Evolutionary conservation across 2,113 vertebrate genomes (phyloP).

Genomic region (Eclectus roratus): DNA sequence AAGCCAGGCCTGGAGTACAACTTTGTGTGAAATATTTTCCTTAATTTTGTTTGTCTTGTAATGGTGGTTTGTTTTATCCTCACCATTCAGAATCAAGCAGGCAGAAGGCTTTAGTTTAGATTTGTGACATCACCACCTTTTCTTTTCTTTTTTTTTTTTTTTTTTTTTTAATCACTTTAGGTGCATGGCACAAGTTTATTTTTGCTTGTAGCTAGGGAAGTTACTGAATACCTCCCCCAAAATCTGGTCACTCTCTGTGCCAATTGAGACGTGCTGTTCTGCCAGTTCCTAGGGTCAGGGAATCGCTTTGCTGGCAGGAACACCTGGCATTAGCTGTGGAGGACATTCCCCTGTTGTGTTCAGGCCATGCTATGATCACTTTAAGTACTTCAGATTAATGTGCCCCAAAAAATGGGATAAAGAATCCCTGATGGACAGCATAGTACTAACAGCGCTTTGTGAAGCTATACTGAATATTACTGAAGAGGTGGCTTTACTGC

Average conservation of each 20-base stretch:
- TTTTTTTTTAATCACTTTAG: neutral
- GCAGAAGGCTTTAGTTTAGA: neutral
- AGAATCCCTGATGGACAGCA: neutral
- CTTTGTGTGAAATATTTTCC: neutral
- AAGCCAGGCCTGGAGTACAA: neutral
- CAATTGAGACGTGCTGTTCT: neutral
- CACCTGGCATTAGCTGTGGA: slow-evolving; percentile 7
- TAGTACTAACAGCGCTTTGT: neutral
- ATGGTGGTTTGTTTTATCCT: neutral
- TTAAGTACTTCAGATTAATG: neutral
- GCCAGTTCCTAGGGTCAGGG: neutral
- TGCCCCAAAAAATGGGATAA: neutral
- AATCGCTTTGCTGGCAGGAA: neutral
- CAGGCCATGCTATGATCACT: neutral
- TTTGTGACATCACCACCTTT: neutral
- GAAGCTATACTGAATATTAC: neutral
- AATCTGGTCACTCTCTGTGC: neutral
- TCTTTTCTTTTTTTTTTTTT: neutral
- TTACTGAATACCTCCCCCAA: neutral
- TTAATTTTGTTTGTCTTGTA: neutral
- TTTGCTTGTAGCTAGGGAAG: neutral
- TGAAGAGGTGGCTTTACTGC: neutral
- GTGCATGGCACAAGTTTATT: neutral
- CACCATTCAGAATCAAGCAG: neutral
- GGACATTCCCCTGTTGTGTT: neutral